phyloP scores from a whole-genome alignment of 1,140 invertebrate genomes.

The Drosophila nigromelanica region DNA sequence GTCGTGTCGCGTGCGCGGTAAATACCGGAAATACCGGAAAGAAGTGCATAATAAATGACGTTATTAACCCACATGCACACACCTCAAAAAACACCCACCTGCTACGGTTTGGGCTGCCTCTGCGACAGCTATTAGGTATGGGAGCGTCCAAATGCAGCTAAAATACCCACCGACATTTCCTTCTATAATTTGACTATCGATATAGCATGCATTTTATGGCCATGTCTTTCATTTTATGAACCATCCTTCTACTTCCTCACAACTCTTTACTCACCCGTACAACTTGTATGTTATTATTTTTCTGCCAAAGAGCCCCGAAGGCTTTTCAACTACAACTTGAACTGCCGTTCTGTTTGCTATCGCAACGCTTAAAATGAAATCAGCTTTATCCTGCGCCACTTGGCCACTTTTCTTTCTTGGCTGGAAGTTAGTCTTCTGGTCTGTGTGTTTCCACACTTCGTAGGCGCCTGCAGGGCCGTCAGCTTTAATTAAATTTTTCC shows the following conservation, averaged over 20 bases:
- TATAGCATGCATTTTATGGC: background rate
- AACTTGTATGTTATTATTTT: background rate
- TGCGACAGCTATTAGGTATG: conserved; percentile 33
- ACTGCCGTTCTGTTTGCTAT: background rate
- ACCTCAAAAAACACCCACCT: background rate
- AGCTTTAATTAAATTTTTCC: conserved; percentile 79
- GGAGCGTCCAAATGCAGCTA: conserved; percentile 29
- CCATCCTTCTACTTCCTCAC: background rate
- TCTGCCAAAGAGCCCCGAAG: conserved; percentile 5
- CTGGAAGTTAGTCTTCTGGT: conserved; percentile 9
- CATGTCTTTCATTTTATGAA: no score
- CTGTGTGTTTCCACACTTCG: conserved; percentile 17
- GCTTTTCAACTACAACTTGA: background rate
- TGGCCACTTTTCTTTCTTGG: conserved; percentile 27
- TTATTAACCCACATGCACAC: conserved; percentile 80
- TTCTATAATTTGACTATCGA: conserved; percentile 17
- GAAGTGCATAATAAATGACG: conserved; percentile 83
- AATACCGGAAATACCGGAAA: conserved; percentile 82
- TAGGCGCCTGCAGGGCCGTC: conserved; percentile 55
- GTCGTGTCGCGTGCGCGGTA: conserved; percentile 82
- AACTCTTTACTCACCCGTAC: background rate
- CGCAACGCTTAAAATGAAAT: conserved; percentile 53
- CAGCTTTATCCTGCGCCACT: conserved; percentile 41
- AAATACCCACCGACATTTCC: background rate
- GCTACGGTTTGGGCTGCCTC: background rate